These are phyloP conservation scores for Xenopus petersii DNA, from an alignment of 2,797 vertebrate species.

Conservation along the genomic window DNA sequence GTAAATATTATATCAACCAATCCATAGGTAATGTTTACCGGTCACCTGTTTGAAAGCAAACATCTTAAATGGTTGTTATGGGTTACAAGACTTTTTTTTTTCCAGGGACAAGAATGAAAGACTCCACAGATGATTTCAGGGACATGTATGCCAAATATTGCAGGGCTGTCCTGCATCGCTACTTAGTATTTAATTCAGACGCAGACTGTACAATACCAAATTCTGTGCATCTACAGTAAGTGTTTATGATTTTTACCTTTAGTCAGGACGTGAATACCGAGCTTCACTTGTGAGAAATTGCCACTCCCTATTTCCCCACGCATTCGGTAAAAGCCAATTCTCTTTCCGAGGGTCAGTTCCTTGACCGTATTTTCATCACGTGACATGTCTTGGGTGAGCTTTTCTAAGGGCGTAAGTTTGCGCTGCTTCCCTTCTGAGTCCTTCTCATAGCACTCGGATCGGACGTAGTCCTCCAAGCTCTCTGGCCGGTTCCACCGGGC, in stretches of 20 bases:
- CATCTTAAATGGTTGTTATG: no score
- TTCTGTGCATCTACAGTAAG: no score
- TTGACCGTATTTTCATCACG: constrained; percentile 90
- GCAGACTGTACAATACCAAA: no score
- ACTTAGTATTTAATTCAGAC: no score
- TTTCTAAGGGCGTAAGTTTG: constrained; percentile 85
- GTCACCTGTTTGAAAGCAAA: no score
- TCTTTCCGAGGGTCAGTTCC: constrained; percentile 88
- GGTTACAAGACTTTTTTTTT: no score
- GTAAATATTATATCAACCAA: no score
- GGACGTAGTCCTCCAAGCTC: constrained; percentile 74
- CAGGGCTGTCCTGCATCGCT: no score
- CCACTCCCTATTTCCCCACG: constrained; percentile 93
- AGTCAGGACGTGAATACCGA: constrained; percentile 90
- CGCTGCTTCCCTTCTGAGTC: constrained; percentile 70
- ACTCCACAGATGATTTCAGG: no score
- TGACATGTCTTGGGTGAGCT: constrained; percentile 88
- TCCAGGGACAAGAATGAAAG: no score
- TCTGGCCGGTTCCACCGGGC: constrained; percentile 76
- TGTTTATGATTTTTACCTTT: constrained; percentile 74
- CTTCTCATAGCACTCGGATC: constrained; percentile 56
- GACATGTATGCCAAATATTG: no score
- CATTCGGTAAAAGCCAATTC: constrained; percentile 92
- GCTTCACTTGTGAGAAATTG: constrained; percentile 96
- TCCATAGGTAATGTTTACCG: no score